Conservation (phyloP, 1,140 invertebrate species). For the Belonocnema kinseyi region DNA sequence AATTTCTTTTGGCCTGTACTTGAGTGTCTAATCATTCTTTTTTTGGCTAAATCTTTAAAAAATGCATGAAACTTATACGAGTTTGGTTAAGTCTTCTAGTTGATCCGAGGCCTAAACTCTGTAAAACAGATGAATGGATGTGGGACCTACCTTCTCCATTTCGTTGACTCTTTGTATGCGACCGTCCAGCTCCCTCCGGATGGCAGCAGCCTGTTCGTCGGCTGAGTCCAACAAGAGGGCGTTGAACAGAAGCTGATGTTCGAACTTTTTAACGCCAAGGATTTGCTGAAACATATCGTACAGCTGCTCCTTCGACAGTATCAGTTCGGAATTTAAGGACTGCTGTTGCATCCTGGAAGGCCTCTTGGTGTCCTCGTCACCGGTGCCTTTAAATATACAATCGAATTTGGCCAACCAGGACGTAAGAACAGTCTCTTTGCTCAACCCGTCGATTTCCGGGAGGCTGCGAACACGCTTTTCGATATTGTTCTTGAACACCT, state of each 20-base stretch:
- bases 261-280: constrained; percentile 98
- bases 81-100: too few relatives aligned
- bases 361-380: constrained; percentile 91
- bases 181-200: constrained; percentile 97
- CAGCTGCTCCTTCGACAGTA: constrained; percentile 96
- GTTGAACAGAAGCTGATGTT: constrained; percentile 99
- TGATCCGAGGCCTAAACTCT: too few relatives aligned
- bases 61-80: too few relatives aligned
- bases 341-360: constrained; percentile 90
- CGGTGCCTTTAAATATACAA: constrained; percentile 96
- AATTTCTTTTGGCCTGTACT: too few relatives aligned
- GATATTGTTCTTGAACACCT: constrained; percentile 98
- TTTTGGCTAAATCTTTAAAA: too few relatives aligned
- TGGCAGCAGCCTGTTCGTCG: constrained; percentile 99
- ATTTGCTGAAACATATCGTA: constrained; percentile 99
- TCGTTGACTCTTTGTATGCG: constrained; percentile 96
- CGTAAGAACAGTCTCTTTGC: constrained; percentile 98
- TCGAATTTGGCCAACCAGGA: constrained; percentile 99
- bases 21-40: too few relatives aligned
- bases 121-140: background rate
- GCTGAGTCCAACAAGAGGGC: constrained; percentile 98
- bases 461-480: constrained; percentile 97
- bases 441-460: constrained; percentile 99
- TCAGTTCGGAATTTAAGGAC: constrained; percentile 92
- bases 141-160: constrained; percentile 92